Evolutionary conservation across 2,113 vertebrate species (phyloP).

Genomic region (Notothenia rossii): DNA sequence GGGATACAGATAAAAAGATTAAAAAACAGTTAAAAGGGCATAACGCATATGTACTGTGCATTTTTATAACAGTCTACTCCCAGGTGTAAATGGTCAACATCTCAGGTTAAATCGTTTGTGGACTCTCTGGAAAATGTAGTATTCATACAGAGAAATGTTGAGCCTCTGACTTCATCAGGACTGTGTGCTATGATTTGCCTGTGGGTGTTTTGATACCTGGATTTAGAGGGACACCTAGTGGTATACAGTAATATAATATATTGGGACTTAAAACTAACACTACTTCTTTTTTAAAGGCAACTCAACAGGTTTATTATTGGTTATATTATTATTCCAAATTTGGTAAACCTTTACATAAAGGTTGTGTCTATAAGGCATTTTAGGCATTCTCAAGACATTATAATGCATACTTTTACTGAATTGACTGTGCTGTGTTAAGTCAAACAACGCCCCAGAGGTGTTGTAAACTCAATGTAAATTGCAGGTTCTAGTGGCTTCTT

Average conservation of each 20-base stretch:
- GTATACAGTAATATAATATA: conserved; percentile 30
- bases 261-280: neutral
- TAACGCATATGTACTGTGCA: neutral
- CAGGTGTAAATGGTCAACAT: neutral
- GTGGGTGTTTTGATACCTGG: conserved; percentile 28
- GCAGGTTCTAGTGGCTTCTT: too few species aligned
- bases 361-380: neutral
- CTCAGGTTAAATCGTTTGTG: neutral
- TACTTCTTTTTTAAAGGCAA: neutral
- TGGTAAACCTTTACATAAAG: neutral
- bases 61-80: too few species aligned
- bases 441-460: too few species aligned
- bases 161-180: conserved; percentile 5
- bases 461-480: too few species aligned
- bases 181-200: conserved; percentile 7
- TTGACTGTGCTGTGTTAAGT: too few species aligned
- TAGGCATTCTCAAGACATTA: too few species aligned
- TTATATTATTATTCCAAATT: neutral
- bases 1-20: conserved; percentile 43
- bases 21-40: neutral
- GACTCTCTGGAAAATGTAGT: neutral
- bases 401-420: too few species aligned
- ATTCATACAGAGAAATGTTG: conserved; percentile 7
- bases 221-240: conserved; percentile 79
- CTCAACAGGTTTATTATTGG: neutral